Evolutionary conservation across 2,888 invertebrate genomes (phyloP), one percentile per base, ranked within the genome.

Genomic region (Onchidella celtica): DNA sequence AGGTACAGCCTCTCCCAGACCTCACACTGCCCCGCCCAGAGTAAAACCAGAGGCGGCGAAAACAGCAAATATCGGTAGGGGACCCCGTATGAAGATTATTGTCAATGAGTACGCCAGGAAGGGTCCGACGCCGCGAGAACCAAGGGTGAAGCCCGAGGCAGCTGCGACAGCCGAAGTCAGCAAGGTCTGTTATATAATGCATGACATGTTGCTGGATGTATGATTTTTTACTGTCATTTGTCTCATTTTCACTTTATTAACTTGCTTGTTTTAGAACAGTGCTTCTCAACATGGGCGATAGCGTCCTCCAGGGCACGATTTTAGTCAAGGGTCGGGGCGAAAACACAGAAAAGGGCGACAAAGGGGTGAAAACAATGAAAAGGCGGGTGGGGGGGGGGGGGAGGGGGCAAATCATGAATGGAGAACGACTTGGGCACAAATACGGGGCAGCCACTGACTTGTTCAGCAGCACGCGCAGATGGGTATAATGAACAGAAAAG

Each of bases 111-210:
- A 88, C 74, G 89, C 85, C 85, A 85, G 87, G 84, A 85, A 83
- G 47, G 79, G 84, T 36, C 83, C 85, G 40, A 82, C 86, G 36
- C 84, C 82, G 38, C 80, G 87, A 68, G 40, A 82, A 14, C 84
- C 88, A 0, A 83, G 90, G 38, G 88, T 90, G n/a, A 90, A 89
- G 83, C 85, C 87, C 36, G 90, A 90, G 81, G 90, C 88, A 0
- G 88, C 87, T 73, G 85, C 77, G 14, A 89, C 87, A 36, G 88
- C 88, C 1, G 85, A 84, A 11, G 85, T 89, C 9, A 86, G 86
- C 81, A 88, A 87, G 85, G 90, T 89, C 9, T 83, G 87, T 65
- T 72, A 24, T 2, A n/a, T 9, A 29, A 24, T 14, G 55, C 17
- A 17, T 55, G 21, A 17, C 55, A 9, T 9, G 2, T 14, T 69